Percentiles rank a stretch among this genome's conserved stretches.
Conservation (phyloP, 2,888 invertebrate species). For the Aspidiotus rigidus region DNA sequence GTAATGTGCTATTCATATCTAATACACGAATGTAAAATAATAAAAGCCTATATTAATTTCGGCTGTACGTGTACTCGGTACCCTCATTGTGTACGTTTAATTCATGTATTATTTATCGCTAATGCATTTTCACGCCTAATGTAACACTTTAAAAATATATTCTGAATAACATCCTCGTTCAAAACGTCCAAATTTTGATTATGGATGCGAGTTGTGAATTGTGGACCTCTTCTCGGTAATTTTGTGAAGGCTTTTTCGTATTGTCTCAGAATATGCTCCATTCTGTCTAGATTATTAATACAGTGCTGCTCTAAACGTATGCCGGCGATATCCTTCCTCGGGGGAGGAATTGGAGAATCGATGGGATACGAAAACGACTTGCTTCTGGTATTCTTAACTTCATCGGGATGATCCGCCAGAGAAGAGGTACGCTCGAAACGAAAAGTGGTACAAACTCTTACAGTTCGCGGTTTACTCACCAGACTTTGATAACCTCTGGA, state of each 20-base stretch:
- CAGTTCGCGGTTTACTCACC: background rate
- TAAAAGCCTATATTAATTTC: no score
- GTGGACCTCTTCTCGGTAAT: conserved; percentile 19
- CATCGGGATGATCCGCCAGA: background rate
- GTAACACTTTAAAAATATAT: conserved; percentile 26
- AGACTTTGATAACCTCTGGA: conserved; percentile 22
- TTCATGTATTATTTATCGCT: no score
- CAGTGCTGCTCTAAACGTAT: conserved; percentile 1
- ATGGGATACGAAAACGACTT: background rate
- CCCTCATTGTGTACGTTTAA: no score
- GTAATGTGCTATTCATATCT: no score
- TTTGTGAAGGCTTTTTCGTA: conserved; percentile 21
- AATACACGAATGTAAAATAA: no score
- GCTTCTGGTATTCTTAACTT: background rate
- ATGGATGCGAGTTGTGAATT: conserved; percentile 5
- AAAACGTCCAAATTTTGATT: conserved; percentile 19
- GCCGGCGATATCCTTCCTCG: background rate
- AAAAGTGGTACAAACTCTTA: conserved; percentile 16
- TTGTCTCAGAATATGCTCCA: conserved; percentile 19
- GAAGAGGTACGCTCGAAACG: conserved; percentile 2
- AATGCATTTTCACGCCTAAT: background rate
- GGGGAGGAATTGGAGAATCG: background rate
- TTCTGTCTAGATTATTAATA: conserved; percentile 23
- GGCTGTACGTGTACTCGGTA: no score
- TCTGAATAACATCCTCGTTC: conserved; percentile 23